Conservation (phyloP, 1,140 invertebrate genomes). For the Drosophila paulistorum region DNA sequence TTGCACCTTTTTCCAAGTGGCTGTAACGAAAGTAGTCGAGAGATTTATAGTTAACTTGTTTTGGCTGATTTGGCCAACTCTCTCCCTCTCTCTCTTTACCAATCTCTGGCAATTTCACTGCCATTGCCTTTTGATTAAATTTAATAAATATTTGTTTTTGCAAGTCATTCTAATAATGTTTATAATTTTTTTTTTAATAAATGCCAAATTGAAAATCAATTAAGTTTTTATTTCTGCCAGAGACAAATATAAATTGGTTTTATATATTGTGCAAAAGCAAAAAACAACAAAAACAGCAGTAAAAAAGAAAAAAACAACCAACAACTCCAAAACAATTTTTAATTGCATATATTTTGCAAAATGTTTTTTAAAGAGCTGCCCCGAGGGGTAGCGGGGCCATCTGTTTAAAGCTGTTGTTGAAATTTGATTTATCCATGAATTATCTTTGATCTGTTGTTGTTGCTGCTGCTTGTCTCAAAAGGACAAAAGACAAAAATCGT, state of each 20-base stretch:
- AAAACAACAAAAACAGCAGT: constrained; percentile 16
- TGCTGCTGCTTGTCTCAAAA: no score
- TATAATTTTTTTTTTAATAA: constrained; percentile 7
- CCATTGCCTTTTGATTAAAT: constrained; percentile 12
- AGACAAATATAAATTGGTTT: constrained; percentile 20
- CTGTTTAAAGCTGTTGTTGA: constrained; percentile 4
- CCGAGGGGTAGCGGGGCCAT: no score
- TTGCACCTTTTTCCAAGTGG: constrained; percentile 54
- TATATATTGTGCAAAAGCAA: not conserved
- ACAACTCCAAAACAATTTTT: constrained; percentile 24
- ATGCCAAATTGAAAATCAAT: constrained; percentile 61
- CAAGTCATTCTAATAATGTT: constrained; percentile 27
- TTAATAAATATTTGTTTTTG: constrained; percentile 22
- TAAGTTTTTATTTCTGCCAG: constrained; percentile 46
- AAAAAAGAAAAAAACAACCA: no score
- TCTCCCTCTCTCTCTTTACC: no score
- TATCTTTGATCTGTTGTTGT: constrained; percentile 32
- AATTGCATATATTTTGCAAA: constrained; percentile 37
- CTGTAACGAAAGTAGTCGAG: constrained; percentile 29
- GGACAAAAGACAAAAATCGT: constrained; percentile 44
- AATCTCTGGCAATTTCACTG: not conserved
- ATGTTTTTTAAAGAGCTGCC: constrained; percentile 5
- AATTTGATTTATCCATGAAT: constrained; percentile 31
- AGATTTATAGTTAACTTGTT: constrained; percentile 65
- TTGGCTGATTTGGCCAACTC: constrained; percentile 30